These are phyloP conservation scores for Scolopax rusticola DNA, from an alignment of 2,797 vertebrate genomes.

Conservation along the genomic window DNA sequence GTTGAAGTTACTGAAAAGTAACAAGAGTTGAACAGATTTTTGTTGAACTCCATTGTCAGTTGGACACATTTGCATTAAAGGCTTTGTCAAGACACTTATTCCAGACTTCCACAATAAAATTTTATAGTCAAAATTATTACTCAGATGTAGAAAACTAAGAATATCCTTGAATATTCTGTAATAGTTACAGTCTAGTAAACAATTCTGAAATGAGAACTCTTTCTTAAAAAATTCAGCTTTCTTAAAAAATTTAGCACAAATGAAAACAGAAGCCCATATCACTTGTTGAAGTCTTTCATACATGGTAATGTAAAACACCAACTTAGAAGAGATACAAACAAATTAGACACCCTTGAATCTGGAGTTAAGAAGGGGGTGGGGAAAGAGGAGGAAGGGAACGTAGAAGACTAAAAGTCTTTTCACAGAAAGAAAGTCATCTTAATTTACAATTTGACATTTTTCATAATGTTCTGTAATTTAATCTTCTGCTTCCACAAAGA, in stretches of 20 bases:
- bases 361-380: not conserved
- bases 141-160: not conserved
- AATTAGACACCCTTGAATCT: not conserved
- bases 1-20: not conserved
- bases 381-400: not conserved
- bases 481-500: not conserved
- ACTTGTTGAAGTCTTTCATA: not conserved
- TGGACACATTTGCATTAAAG: not conserved
- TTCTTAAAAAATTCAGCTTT: not conserved
- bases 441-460: not conserved
- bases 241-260: not conserved
- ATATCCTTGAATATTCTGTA: not conserved
- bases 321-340: not conserved
- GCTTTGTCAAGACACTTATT: not conserved
- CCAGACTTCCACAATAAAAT: not conserved
- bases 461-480: not conserved
- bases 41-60: not conserved
- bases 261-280: rapidly evolving
- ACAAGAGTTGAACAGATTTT: not conserved
- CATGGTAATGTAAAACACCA: not conserved
- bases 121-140: not conserved
- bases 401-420: conserved; percentile 5
- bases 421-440: not conserved
- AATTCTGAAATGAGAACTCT: not conserved
- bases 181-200: not conserved